Conservation (phyloP, 2,888 invertebrate species). For the Syritta pipiens region DNA sequence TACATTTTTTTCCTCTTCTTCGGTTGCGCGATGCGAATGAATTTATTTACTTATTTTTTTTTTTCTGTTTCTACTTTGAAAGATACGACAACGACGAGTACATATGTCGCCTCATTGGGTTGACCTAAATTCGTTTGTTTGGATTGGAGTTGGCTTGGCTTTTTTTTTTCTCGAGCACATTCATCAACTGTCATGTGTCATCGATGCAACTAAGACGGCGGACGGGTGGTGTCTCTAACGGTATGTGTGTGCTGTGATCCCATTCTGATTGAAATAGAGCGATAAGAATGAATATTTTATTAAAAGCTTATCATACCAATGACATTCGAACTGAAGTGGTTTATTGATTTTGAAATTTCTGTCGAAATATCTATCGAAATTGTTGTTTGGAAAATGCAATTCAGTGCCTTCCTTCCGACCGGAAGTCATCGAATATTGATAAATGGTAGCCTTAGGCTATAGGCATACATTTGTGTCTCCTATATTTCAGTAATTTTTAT, state of each 20-base stretch:
- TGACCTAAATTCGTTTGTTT: slow-evolving; percentile 58
- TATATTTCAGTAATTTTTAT: no score
- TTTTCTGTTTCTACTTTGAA: background rate
- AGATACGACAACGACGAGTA: background rate
- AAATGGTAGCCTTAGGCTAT: no score
- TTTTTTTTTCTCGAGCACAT: slow-evolving; percentile 12
- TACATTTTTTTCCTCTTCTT: background rate
- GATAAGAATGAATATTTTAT: slow-evolving; percentile 36
- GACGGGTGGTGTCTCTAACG: slow-evolving; percentile 4
- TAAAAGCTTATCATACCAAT: slow-evolving; percentile 38
- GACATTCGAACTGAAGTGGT: slow-evolving; percentile 38
- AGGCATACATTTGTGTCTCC: no score
- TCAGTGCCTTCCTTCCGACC: no score
- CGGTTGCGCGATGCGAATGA: slow-evolving; percentile 22
- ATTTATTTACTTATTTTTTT: background rate
- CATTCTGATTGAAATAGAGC: slow-evolving; percentile 39
- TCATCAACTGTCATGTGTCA: slow-evolving; percentile 62
- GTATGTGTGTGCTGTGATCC: slow-evolving; percentile 33
- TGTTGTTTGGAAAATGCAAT: no score
- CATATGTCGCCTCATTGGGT: slow-evolving; percentile 52
- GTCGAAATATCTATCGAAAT: no score
- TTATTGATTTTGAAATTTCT: slow-evolving; percentile 60
- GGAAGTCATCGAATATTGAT: no score
- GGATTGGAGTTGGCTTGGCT: slow-evolving; percentile 25
- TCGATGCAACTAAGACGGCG: slow-evolving; percentile 32